Base-by-base conservation (phyloP, 2,888 invertebrate genomes). In the Beris morrisii region DNA sequence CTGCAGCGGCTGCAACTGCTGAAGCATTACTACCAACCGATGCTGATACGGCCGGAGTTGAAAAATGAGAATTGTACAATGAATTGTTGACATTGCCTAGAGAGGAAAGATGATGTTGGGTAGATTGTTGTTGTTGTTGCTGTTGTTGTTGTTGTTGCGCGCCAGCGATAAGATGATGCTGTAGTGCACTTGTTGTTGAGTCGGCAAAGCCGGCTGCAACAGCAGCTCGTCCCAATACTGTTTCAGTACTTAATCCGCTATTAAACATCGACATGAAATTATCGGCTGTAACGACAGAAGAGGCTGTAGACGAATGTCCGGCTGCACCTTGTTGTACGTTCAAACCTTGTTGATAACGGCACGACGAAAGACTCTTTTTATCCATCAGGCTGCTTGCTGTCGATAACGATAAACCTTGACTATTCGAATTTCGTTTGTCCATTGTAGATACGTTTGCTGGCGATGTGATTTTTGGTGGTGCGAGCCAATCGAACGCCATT, bases 241-340 rank as follows among this genome's bases (percentile, higher is more conserved):
- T 61, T 61, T 69, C 69, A 48, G 61, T 52, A 53, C 63, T 58
- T 22, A 65, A 48, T 46, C 66, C 71, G 52, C 70, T 72, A 30
- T 55, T 66, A 55, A 73, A 73, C 65, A 73, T 72, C 11, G 74
- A 72, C 66, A 73, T 70, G 38, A 74, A 73, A 64, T 73, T 64
- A 32, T 58, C 52, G 6, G 70, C 68, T 5, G 72, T 72, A 68
- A 66, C 7, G 64, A 69, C 54, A 12, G 70, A 38, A 5, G 38
- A 38, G 5, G 38, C 9, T 22, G 22, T 22, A 22, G 22, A 9
- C 48, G 48, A 48, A 13, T 48, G 48, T 7, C 9, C 11, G 9
- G 3, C 31, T 4, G 30, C 5, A 7, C 58, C 31, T 4, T 12
- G 45, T 7, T 11, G 30, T 7, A 61, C 65, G 3, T 69, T 69